phyloP scores from a whole-genome alignment of 2,888 invertebrate genomes.

The Mythimna pallens region DNA sequence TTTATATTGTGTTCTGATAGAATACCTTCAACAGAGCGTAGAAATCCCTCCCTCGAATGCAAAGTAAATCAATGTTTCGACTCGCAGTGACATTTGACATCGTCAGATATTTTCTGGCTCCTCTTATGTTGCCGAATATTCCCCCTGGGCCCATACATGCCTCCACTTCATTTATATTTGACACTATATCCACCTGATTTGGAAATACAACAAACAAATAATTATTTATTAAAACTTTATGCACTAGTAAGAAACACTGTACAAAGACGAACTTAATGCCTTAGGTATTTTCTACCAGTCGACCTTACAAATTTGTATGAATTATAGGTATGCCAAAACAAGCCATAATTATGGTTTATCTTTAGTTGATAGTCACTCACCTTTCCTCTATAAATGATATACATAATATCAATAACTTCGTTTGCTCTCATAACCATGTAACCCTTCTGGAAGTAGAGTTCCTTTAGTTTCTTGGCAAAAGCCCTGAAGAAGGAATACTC shows the following conservation, averaged over 20 bases:
- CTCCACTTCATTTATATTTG: conserved; percentile 85
- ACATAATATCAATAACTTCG: conserved; percentile 84
- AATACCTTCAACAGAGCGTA: conserved; percentile 84
- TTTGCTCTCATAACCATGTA: conserved; percentile 85
- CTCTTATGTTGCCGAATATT: conserved; percentile 88
- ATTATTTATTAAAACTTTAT: no score
- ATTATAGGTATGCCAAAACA: not conserved
- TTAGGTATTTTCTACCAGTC: no score
- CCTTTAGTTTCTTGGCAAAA: conserved; percentile 86
- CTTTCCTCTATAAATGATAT: conserved; percentile 88
- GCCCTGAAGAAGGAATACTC: conserved; percentile 90
- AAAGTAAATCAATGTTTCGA: conserved; percentile 87
- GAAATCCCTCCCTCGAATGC: conserved; percentile 86
- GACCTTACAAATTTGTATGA: not conserved
- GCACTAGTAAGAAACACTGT: no score
- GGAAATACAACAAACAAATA: not conserved
- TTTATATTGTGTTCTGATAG: not conserved
- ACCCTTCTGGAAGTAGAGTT: conserved; percentile 86
- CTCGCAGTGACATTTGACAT: conserved; percentile 86
- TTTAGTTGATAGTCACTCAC: conserved; percentile 67
- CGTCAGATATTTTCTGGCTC: conserved; percentile 80
- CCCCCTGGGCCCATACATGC: conserved; percentile 89
- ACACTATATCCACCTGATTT: conserved; percentile 82
- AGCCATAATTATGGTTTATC: not conserved
- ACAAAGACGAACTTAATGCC: no score